phyloP scores from a whole-genome alignment of 2,797 vertebrate genomes.

The Aldrovandia affinis region DNA sequence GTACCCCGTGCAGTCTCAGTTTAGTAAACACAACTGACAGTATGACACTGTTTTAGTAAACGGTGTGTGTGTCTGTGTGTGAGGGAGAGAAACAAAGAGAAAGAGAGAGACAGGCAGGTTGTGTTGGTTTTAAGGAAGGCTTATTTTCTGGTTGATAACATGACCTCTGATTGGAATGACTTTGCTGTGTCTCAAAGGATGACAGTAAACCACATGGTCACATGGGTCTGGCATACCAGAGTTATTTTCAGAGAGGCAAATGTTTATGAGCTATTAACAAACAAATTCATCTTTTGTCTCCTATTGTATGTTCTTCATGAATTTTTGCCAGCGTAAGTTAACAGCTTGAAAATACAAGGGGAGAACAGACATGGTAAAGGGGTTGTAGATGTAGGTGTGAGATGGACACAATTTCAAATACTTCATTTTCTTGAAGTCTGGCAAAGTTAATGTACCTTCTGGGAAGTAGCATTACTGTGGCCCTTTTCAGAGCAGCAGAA shows the following conservation, averaged over 20 bases:
- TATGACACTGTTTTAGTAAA: conserved; percentile 17
- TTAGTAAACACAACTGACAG: conserved; percentile 15
- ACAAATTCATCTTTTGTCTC: too few species aligned
- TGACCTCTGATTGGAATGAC: neutral
- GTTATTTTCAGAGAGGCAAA: too few species aligned
- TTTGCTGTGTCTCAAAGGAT: neutral
- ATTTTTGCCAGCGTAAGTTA: neutral
- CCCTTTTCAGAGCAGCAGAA: neutral
- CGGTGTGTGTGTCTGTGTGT: neutral
- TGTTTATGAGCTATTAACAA: too few species aligned
- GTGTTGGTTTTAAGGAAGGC: neutral
- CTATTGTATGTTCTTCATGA: neutral
- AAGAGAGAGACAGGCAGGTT: neutral
- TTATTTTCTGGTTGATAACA: neutral
- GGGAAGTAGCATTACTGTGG: too few species aligned
- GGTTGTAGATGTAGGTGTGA: too few species aligned
- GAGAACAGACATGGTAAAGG: neutral
- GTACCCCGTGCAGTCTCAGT: neutral
- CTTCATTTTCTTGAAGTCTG: neutral
- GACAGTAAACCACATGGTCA: neutral
- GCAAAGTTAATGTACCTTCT: neutral
- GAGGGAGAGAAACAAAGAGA: neutral
- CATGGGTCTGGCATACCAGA: too few species aligned
- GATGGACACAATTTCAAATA: neutral
- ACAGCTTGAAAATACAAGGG: neutral